phyloP scores from a whole-genome alignment of 2,113 vertebrate genomes.

The Arothron firmamentum region DNA sequence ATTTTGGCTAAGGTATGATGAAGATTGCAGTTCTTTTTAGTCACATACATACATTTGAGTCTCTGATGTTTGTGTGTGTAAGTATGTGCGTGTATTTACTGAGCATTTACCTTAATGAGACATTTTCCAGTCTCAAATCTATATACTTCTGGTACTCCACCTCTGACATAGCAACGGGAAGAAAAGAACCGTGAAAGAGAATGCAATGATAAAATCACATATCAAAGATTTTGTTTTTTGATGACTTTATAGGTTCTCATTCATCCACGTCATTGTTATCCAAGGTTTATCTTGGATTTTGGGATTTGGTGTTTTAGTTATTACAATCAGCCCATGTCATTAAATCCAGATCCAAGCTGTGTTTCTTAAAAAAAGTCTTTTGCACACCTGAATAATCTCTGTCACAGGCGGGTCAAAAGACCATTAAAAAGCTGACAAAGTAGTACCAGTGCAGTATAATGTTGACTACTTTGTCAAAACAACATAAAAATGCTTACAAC shows the following conservation, averaged over 20 bases:
- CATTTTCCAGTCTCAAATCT: constrained; percentile 26
- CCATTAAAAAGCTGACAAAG: too few relatives aligned
- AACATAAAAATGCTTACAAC: background rate
- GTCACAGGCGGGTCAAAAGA: too few relatives aligned
- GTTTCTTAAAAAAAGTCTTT: too few relatives aligned
- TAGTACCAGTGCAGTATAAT: too few relatives aligned
- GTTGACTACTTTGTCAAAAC: too few relatives aligned
- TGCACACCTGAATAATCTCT: too few relatives aligned
- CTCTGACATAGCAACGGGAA: constrained; percentile 18
- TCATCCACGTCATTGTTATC: background rate
- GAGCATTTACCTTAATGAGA: constrained; percentile 57
- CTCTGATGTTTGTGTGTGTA: constrained; percentile 21
- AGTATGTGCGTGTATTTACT: constrained; percentile 39
- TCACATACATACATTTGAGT: background rate
- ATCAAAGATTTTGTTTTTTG: constrained; percentile 9
- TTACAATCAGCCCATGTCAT: too few relatives aligned
- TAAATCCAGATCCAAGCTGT: too few relatives aligned
- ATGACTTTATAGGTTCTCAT: too few relatives aligned
- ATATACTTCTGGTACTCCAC: constrained; percentile 59
- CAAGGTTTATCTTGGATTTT: background rate
- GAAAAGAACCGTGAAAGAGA: constrained; percentile 50
- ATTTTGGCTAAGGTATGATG: constrained; percentile 38
- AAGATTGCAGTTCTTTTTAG: background rate
- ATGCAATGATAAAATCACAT: constrained; percentile 36
- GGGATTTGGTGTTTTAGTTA: too few relatives aligned